A percentile compares a stretch with the other conserved stretches of the same genome.
Conservation (phyloP, 2,797 vertebrate species). For the Aplochiton taeniatus region DNA sequence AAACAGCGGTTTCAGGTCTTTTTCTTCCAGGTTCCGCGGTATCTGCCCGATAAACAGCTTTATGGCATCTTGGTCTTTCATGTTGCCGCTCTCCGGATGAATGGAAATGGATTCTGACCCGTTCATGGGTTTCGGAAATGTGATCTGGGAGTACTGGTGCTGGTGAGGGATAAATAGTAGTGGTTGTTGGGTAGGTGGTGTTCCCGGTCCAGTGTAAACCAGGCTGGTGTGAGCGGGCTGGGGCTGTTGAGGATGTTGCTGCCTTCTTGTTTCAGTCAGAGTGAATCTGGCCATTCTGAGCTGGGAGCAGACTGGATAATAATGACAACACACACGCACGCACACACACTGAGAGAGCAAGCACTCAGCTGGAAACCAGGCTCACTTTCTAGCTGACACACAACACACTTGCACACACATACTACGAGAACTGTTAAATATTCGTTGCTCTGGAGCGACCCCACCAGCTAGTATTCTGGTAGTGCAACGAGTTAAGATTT, state of each 20-base stretch:
- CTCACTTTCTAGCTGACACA: slow-evolving; percentile 81
- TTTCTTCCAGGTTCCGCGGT: slow-evolving; percentile 96
- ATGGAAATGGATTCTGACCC: slow-evolving; percentile 86
- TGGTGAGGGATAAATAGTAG: slow-evolving; percentile 73
- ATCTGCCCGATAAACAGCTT: slow-evolving; percentile 99
- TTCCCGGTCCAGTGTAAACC: slow-evolving; percentile 86
- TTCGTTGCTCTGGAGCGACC: slow-evolving; percentile 73
- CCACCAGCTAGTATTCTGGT: slow-evolving; percentile 47
- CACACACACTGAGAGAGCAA: slow-evolving; percentile 68
- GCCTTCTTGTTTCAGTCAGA: slow-evolving; percentile 91
- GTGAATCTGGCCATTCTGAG: slow-evolving; percentile 97
- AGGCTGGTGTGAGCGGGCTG: slow-evolving; percentile 85
- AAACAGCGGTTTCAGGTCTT: slow-evolving; percentile 96
- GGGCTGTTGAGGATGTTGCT: slow-evolving; percentile 84
- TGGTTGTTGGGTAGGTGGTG: slow-evolving; percentile 74
- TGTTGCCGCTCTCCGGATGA: slow-evolving; percentile 90
- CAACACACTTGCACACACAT: slow-evolving; percentile 53
- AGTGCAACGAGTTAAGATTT: slow-evolving; percentile 17
- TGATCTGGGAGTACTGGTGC: slow-evolving; percentile 78
- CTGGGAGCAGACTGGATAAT: slow-evolving; percentile 87
- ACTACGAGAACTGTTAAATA: slow-evolving; percentile 34
- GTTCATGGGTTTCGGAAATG: slow-evolving; percentile 85
- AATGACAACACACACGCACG: slow-evolving; percentile 81
- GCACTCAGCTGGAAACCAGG: slow-evolving; percentile 85
- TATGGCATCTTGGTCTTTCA: slow-evolving; percentile 99